Conservation (phyloP, 2,888 invertebrate species). For the Brenthis daphne region DNA sequence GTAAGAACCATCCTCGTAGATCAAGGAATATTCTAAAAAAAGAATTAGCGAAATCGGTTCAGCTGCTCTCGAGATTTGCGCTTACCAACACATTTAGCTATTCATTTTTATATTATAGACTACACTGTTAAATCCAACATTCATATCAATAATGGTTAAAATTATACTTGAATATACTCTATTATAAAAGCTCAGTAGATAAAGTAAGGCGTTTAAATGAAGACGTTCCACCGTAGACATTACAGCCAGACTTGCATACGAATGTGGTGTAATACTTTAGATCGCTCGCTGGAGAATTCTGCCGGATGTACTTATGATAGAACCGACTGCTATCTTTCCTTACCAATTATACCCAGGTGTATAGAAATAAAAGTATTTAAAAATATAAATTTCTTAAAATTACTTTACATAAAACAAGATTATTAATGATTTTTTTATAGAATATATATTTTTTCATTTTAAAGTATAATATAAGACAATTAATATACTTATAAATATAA, state of each 20-base stretch:
- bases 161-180: neutral
- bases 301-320: neutral
- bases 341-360: constrained; percentile 9
- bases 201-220: constrained; percentile 23
- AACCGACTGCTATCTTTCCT: constrained; percentile 1
- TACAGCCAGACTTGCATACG: constrained; percentile 30
- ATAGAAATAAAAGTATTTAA: neutral
- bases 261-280: constrained; percentile 21
- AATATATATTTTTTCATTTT: no score
- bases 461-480: no score
- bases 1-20: no score
- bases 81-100: no score
- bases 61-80: no score
- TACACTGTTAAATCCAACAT: no score
- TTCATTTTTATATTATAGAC: no score
- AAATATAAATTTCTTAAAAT: neutral
- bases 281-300: constrained; percentile 27
- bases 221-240: constrained; percentile 18
- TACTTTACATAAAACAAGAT: neutral
- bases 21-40: no score
- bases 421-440: no score
- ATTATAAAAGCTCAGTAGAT: constrained; percentile 7
- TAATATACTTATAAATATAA: no score
- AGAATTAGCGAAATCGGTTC: no score
- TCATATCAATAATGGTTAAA: neutral